Evolutionary conservation across 2,888 invertebrate genomes (phyloP).

Genomic region (Drosophila imparisetae): DNA sequence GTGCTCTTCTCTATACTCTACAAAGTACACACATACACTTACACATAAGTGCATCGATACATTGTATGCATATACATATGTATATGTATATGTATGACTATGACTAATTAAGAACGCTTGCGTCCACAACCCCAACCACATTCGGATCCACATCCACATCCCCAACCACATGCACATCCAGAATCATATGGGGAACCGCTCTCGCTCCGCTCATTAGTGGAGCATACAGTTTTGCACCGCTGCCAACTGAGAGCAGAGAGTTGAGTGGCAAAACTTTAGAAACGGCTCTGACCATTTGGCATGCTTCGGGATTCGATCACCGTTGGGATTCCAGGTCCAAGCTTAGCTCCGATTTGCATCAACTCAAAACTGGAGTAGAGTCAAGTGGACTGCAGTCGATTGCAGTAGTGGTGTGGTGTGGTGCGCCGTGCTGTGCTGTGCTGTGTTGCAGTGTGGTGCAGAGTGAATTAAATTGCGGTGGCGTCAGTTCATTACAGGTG

Average conservation of each 20-base stretch:
- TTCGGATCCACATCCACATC: slow-evolving; percentile 17
- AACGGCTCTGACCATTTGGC: slow-evolving; percentile 23
- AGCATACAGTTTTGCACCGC: slow-evolving; percentile 66
- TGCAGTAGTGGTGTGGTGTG: neutral
- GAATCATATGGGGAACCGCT: neutral
- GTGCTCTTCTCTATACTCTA: slow-evolving; percentile 5
- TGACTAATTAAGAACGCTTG: slow-evolving; percentile 69
- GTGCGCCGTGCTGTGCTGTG: slow-evolving; percentile 4
- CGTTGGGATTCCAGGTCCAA: slow-evolving; percentile 16
- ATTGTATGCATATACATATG: neutral
- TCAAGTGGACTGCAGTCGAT: slow-evolving; percentile 6
- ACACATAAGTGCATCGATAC: neutral
- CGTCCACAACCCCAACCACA: slow-evolving; percentile 14
- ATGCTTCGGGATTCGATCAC: slow-evolving; percentile 9
- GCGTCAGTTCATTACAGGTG: slow-evolving; percentile 83
- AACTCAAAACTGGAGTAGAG: slow-evolving; percentile 21
- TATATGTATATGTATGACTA: slow-evolving; percentile 41
- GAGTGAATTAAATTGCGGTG: slow-evolving; percentile 80
- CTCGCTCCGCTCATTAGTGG: slow-evolving; percentile 50
- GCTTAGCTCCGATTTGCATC: slow-evolving; percentile 30
- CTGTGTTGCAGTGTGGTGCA: slow-evolving; percentile 34
- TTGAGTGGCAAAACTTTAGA: slow-evolving; percentile 12
- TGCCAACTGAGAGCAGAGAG: slow-evolving; percentile 44
- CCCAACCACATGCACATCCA: neutral
- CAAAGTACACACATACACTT: neutral